phyloP scores from a whole-genome alignment of 2,888 invertebrate genomes.

The Eledone cirrhosa region DNA sequence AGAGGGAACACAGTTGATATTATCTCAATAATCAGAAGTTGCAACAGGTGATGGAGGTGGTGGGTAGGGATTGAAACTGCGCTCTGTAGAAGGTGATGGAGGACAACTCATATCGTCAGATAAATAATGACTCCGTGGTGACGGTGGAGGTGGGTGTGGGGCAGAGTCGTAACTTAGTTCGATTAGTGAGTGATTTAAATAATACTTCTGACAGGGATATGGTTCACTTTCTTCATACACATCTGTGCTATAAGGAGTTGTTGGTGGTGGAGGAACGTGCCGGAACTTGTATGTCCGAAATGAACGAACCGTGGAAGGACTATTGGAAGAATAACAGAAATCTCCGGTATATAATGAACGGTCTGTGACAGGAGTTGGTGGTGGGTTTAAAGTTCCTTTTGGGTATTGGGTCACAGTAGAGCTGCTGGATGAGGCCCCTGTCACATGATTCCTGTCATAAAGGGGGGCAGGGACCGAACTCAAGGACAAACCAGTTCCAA shows the following conservation, averaged over 20 bases:
- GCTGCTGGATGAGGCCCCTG: constrained; percentile 77
- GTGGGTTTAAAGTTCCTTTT: constrained; percentile 87
- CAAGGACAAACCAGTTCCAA: constrained; percentile 50
- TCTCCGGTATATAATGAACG: constrained; percentile 62
- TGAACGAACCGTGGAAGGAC: constrained; percentile 66
- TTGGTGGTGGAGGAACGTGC: constrained; percentile 82
- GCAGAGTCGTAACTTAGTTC: constrained; percentile 75
- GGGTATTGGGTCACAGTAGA: constrained; percentile 73
- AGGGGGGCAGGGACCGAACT: constrained; percentile 51
- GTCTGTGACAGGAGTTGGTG: constrained; percentile 83
- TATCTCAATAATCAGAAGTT: constrained; percentile 54
- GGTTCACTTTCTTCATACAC: constrained; percentile 78
- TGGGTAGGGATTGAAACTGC: constrained; percentile 82
- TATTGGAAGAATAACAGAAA: constrained; percentile 57
- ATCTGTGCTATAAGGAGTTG: constrained; percentile 91
- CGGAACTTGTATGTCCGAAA: constrained; percentile 76
- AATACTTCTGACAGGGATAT: constrained; percentile 52
- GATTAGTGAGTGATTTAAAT: constrained; percentile 36
- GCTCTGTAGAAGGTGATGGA: constrained; percentile 73
- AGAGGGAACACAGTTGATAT: not conserved
- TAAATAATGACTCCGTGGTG: constrained; percentile 79
- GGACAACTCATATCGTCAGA: constrained; percentile 72
- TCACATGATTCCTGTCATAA: constrained; percentile 76
- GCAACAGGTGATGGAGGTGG: constrained; percentile 84
- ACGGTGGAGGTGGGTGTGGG: constrained; percentile 81